Conservation (phyloP, 2,888 invertebrate genomes). For the Sphecodes monilicornis region DNA sequence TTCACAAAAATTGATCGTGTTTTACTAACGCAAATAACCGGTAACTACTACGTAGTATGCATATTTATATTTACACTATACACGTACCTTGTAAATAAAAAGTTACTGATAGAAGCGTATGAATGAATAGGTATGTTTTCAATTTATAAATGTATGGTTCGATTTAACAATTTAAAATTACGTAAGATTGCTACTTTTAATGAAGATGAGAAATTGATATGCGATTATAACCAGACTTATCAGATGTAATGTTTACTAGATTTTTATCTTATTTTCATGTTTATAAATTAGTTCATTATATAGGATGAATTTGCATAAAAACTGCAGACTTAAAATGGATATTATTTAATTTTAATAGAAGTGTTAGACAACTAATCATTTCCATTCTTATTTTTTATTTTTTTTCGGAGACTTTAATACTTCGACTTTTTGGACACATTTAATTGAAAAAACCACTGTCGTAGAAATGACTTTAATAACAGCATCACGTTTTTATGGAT, state of each 20-base stretch:
- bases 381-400: too few species aligned
- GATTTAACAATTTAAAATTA: neutral
- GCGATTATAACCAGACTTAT: neutral
- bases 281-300: neutral
- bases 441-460: too few species aligned
- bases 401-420: too few species aligned
- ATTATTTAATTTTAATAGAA: too few species aligned
- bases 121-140: neutral
- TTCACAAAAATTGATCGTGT: constrained; percentile 3
- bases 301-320: neutral
- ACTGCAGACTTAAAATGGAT: too few species aligned
- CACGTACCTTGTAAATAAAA: neutral
- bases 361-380: too few species aligned
- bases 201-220: neutral
- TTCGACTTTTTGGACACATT: too few species aligned
- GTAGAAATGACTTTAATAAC: too few species aligned
- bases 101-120: neutral
- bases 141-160: neutral
- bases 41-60: neutral
- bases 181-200: neutral
- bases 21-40: neutral
- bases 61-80: neutral
- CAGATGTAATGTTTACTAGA: neutral
- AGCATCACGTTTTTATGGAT: too few species aligned
- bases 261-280: neutral